A percentile compares a stretch with the other conserved stretches of the same genome.
Conservation (phyloP, 2,797 vertebrate species). For the Thamnophis elegans region DNA sequence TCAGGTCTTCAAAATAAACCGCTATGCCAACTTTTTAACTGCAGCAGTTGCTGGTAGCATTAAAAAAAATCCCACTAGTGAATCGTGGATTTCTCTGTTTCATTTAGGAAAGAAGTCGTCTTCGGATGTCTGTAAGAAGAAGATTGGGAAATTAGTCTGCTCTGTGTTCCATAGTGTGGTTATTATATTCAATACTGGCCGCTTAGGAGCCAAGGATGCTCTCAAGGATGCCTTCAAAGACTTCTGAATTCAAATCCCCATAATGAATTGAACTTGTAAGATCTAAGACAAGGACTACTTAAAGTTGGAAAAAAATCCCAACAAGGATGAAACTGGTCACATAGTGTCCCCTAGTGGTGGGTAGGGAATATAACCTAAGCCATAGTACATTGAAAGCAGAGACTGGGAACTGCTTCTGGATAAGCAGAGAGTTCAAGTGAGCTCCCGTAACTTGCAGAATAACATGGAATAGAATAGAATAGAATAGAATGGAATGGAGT, state of each 20-base stretch:
- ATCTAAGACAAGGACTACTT: background rate
- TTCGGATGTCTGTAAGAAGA: background rate
- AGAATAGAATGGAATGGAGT: too few relatives aligned
- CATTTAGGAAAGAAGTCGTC: background rate
- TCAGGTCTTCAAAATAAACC: background rate
- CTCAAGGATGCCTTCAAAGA: background rate
- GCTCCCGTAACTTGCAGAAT: too few relatives aligned
- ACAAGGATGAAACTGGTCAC: background rate
- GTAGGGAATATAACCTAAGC: background rate
- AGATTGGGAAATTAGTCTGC: background rate
- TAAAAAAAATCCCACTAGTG: too few relatives aligned
- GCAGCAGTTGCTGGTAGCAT: background rate
- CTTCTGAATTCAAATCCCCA: background rate
- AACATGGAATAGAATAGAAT: too few relatives aligned
- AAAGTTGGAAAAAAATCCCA: background rate
- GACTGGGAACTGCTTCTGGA: background rate
- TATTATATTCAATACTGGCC: background rate
- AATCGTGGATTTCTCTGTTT: background rate
- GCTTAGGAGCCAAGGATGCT: too few relatives aligned
- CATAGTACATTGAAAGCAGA: background rate
- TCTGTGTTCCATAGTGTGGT: background rate
- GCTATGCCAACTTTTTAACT: background rate
- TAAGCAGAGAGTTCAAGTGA: too few relatives aligned
- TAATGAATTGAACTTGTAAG: background rate
- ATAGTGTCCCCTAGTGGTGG: background rate